These are phyloP conservation scores for Apteryx owenii DNA, from an alignment of 2,113 vertebrate species.

Conservation along the genomic window DNA sequence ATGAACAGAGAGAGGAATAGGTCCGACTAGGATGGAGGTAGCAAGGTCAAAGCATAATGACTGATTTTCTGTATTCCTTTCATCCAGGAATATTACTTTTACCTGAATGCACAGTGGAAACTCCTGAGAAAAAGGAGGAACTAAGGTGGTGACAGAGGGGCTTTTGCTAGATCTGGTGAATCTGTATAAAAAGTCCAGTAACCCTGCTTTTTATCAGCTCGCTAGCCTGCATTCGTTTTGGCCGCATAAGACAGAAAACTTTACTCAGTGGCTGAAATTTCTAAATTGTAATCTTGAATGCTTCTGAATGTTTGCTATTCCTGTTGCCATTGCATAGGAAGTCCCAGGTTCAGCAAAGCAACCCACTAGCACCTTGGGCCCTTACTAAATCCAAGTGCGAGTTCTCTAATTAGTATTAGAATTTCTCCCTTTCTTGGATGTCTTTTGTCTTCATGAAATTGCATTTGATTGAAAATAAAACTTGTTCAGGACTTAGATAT, in stretches of 20 bases:
- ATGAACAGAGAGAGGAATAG: neutral
- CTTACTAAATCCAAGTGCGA: neutral
- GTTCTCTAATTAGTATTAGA: neutral
- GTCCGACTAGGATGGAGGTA: neutral
- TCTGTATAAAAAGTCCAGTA: neutral
- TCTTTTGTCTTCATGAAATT: neutral
- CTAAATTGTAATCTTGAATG: neutral
- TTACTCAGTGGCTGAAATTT: neutral
- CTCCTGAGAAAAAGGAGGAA: neutral
- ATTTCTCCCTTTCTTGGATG: neutral
- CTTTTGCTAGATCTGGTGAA: neutral
- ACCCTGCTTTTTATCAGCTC: fast-evolving
- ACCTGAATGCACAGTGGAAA: neutral
- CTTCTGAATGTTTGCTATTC: neutral
- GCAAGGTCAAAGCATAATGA: neutral
- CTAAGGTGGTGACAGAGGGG: neutral
- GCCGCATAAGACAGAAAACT: neutral
- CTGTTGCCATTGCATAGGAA: neutral
- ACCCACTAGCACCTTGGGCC: neutral
- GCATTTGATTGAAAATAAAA: neutral
- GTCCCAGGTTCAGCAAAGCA: neutral
- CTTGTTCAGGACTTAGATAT: neutral
- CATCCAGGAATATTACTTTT: neutral
- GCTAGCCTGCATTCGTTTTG: neutral
- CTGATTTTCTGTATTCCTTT: neutral